These are phyloP conservation scores for Hyppa rectilinea DNA, from an alignment of 2,888 invertebrate species.

Conservation along the genomic window DNA sequence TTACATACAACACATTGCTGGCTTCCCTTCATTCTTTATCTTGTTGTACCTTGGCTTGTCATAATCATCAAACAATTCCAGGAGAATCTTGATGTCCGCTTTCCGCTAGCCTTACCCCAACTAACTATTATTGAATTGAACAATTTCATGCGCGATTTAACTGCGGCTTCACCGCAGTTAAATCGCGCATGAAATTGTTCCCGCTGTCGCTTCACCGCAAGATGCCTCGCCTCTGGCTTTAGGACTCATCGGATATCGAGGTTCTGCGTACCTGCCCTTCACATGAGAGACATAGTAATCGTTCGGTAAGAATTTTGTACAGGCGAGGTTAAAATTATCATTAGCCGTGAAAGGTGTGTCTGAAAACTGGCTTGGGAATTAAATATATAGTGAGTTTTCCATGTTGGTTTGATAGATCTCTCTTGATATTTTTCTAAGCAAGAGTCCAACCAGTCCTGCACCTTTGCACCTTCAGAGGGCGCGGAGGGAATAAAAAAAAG, in stretches of 20 bases:
- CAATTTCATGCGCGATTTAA: too few relatives aligned
- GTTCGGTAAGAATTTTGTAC: not conserved
- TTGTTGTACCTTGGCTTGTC: not conserved
- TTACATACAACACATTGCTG: not conserved
- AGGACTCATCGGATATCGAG: slow-evolving; percentile 18
- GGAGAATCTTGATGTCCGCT: slow-evolving; percentile 9
- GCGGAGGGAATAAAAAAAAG: not conserved
- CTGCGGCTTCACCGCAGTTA: slow-evolving; percentile 44
- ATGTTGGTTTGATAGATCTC: not conserved
- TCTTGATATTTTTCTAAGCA: not conserved
- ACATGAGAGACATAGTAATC: not conserved
- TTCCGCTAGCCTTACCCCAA: slow-evolving; percentile 14
- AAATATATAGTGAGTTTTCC: slow-evolving; percentile 3
- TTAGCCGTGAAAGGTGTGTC: not conserved
- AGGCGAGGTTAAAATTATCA: not conserved
- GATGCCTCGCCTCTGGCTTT: slow-evolving; percentile 7
- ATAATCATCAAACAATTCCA: not conserved
- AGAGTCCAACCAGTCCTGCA: not conserved
- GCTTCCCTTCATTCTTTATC: not conserved
- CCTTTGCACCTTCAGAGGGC: not conserved
- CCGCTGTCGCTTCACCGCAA: slow-evolving; percentile 36
- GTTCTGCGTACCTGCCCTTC: slow-evolving; percentile 34
- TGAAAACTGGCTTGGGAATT: not conserved
- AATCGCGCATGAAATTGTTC: slow-evolving; percentile 63
- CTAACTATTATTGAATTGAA: slow-evolving; percentile 61